Evolutionary conservation across 2,797 vertebrate species (phyloP).

Genomic region (Triplophysa bombifrons): DNA sequence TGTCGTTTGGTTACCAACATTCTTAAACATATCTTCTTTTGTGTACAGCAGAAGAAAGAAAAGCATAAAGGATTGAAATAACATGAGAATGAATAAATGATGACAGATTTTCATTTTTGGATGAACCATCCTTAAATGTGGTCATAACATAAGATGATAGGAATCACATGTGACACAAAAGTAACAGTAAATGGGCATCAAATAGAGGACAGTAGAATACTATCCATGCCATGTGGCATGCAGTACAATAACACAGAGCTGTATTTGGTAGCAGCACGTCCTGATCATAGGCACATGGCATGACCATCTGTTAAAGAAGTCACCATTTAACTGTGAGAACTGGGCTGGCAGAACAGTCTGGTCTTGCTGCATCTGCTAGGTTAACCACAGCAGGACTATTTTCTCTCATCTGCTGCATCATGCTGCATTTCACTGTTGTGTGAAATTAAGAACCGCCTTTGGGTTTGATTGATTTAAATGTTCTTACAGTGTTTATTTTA

Average conservation of each 20-base stretch:
- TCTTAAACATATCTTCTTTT: no score
- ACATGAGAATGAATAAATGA: no score
- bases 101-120: no score
- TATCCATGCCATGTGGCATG: neutral
- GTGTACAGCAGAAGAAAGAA: no score
- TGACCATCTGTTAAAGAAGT: slow-evolving; percentile 40
- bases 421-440: slow-evolving; percentile 15
- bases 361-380: slow-evolving; percentile 41
- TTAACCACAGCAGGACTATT: slow-evolving; percentile 27
- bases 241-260: slow-evolving; percentile 1
- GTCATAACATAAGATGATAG: no score
- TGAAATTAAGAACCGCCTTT: slow-evolving; percentile 27
- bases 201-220: slow-evolving; percentile 18
- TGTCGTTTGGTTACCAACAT: no score
- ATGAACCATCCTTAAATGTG: no score
- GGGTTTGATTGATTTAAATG: slow-evolving; percentile 20
- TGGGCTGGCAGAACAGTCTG: slow-evolving; percentile 25
- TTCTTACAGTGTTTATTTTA: slow-evolving; percentile 19
- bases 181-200: no score
- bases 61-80: no score
- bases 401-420: slow-evolving; percentile 32
- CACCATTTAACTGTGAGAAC: slow-evolving; percentile 40
- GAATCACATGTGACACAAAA: no score
- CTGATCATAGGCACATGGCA: slow-evolving; percentile 21
- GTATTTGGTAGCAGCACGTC: slow-evolving; percentile 21